A percentile compares a stretch with the other conserved stretches of the same genome.
These are phyloP conservation scores for Xylocopa sonorina DNA, from an alignment of 1,140 invertebrate species.

Conservation along the genomic window DNA sequence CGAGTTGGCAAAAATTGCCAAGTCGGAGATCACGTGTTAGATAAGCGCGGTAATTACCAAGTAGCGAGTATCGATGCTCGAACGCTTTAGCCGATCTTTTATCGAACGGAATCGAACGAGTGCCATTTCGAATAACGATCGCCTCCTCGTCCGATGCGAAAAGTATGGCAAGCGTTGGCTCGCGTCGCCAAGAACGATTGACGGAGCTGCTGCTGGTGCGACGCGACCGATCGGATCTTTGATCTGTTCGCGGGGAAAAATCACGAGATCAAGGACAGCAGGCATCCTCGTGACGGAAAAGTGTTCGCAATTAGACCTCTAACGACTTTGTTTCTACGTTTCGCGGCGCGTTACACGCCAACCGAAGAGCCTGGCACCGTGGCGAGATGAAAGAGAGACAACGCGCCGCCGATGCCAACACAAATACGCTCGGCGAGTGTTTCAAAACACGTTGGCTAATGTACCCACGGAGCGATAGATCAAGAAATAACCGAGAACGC, in stretches of 20 bases:
- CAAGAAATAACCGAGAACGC: constrained; percentile 76
- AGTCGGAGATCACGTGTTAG: constrained; percentile 28
- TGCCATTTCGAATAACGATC: no score
- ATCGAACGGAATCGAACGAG: no score
- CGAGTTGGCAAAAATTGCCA: constrained; percentile 22
- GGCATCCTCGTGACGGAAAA: not conserved
- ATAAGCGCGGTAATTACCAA: no score
- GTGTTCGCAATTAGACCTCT: constrained; percentile 41
- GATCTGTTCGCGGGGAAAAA: constrained; percentile 13
- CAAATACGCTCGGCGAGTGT: constrained; percentile 80
- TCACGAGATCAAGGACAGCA: constrained; percentile 7
- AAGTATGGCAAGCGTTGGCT: not conserved
- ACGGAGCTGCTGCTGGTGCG: not conserved
- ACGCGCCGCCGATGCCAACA: constrained; percentile 74
- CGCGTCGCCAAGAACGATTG: no score
- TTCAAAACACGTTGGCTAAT: constrained; percentile 81
- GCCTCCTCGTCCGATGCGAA: no score
- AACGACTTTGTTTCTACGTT: constrained; percentile 30
- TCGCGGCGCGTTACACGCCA: constrained; percentile 19
- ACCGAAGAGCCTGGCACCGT: constrained; percentile 56
- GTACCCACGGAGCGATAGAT: constrained; percentile 74
- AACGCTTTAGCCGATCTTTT: no score
- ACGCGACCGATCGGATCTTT: not conserved
- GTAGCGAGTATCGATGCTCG: no score
- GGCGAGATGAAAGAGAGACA: constrained; percentile 76